phyloP scores from a whole-genome alignment of 2,888 invertebrate species.

The Empis livida region DNA sequence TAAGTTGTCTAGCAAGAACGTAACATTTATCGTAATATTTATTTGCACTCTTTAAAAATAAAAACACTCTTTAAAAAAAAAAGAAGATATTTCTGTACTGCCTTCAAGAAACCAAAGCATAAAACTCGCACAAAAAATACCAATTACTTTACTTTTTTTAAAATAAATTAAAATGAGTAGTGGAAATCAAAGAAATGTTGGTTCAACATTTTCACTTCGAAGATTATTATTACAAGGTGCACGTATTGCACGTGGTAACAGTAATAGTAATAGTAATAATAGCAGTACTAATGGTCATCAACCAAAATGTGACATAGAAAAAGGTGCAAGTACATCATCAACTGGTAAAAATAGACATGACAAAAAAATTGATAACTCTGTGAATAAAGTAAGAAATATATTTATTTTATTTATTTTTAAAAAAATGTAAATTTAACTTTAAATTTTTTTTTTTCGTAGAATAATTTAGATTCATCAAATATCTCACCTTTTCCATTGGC shows the following conservation, averaged over 20 bases:
- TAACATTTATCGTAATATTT: no score
- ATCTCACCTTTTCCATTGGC: neutral
- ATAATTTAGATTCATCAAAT: neutral
- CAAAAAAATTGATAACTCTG: neutral
- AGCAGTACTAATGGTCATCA: constrained; percentile 8
- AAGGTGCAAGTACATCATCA: constrained; percentile 2
- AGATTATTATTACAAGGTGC: constrained; percentile 14
- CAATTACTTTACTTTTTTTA: no score
- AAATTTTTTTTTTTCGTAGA: neutral
- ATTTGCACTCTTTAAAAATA: no score
- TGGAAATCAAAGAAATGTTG: constrained; percentile 3
- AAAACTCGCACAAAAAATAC: no score
- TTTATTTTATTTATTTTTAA: no score
- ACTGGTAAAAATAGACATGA: neutral
- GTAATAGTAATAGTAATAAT: neutral
- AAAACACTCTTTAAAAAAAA: no score
- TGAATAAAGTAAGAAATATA: neutral
- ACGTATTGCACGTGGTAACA: constrained; percentile 12
- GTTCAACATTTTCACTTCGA: constrained; percentile 14
- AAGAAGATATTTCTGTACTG: no score
- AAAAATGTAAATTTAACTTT: no score
- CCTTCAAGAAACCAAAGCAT: no score
- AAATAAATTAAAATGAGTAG: constrained; percentile 1
- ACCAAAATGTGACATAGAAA: constrained; percentile 15
- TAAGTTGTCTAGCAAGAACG: no score